Evolutionary conservation across 2,113 vertebrate species (phyloP).

Genomic region (Dendropsophus ebraccatus): DNA sequence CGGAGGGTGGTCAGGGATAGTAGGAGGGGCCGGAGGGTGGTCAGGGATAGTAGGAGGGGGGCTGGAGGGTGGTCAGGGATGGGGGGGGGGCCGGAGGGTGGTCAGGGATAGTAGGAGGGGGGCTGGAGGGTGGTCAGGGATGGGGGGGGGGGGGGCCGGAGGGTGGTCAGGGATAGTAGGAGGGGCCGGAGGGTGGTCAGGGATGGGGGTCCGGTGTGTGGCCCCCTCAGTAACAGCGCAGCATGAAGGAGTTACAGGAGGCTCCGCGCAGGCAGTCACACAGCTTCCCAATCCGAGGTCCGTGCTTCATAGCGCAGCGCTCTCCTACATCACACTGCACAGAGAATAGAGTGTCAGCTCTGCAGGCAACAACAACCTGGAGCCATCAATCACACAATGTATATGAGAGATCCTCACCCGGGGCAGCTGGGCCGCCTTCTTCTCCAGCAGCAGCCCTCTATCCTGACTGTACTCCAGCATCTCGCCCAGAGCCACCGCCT

Average conservation of each 20-base stretch:
- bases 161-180: too few relatives aligned
- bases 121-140: too few relatives aligned
- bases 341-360: background rate
- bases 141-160: too few relatives aligned
- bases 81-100: too few relatives aligned
- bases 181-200: too few relatives aligned
- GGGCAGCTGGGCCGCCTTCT: slow-evolving; percentile 76
- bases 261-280: slow-evolving; percentile 81
- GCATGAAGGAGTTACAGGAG: slow-evolving; percentile 81
- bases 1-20: too few relatives aligned
- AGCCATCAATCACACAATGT: too few relatives aligned
- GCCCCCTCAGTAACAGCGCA: slow-evolving; percentile 70
- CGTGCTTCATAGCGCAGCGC: slow-evolving; percentile 80
- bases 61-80: too few relatives aligned
- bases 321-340: slow-evolving; percentile 69
- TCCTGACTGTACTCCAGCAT: slow-evolving; percentile 63
- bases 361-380: background rate
- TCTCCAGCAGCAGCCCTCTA: slow-evolving; percentile 70
- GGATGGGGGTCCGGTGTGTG: background rate
- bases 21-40: too few relatives aligned
- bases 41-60: too few relatives aligned
- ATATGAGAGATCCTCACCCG: slow-evolving; percentile 67
- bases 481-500: slow-evolving; percentile 65
- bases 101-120: too few relatives aligned
- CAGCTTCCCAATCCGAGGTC: slow-evolving; percentile 79